These are phyloP conservation scores for Morone chrysops DNA, from an alignment of 2,113 vertebrate genomes.

Conservation along the genomic window DNA sequence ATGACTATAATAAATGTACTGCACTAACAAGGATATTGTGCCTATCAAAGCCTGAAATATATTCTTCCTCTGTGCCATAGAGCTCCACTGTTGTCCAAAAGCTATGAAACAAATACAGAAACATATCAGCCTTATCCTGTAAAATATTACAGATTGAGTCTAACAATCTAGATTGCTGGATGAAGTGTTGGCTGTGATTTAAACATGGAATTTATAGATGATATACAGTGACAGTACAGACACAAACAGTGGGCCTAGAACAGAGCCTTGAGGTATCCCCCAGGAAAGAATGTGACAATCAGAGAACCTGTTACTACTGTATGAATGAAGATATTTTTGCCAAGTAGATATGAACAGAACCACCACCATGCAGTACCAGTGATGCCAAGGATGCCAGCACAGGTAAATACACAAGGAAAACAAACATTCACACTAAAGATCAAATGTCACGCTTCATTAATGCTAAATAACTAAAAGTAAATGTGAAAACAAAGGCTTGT, in stretches of 20 bases:
- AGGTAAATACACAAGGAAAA: neutral
- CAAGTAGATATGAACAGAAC: neutral
- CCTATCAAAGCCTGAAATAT: too few relatives aligned
- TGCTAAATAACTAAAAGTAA: too few relatives aligned
- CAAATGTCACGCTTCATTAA: too few relatives aligned
- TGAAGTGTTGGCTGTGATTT: neutral
- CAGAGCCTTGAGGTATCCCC: neutral
- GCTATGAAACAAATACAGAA: too few relatives aligned
- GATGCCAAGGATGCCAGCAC: too few relatives aligned
- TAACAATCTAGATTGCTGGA: neutral
- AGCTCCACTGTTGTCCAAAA: too few relatives aligned
- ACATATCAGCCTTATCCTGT: neutral
- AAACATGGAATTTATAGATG: neutral
- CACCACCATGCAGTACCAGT: too few relatives aligned
- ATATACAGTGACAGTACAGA: neutral
- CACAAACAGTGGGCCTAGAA: neutral
- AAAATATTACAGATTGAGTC: neutral
- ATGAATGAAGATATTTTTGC: neutral
- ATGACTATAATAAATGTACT: neutral
- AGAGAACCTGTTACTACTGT: neutral
- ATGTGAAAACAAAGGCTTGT: neutral
- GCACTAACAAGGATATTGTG: too few relatives aligned
- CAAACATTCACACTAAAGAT: neutral
- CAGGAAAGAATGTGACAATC: too few relatives aligned
- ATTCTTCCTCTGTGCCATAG: too few relatives aligned